These are phyloP conservation scores for Eubucco bourcierii DNA, from an alignment of 2,113 vertebrate genomes.

Conservation along the genomic window DNA sequence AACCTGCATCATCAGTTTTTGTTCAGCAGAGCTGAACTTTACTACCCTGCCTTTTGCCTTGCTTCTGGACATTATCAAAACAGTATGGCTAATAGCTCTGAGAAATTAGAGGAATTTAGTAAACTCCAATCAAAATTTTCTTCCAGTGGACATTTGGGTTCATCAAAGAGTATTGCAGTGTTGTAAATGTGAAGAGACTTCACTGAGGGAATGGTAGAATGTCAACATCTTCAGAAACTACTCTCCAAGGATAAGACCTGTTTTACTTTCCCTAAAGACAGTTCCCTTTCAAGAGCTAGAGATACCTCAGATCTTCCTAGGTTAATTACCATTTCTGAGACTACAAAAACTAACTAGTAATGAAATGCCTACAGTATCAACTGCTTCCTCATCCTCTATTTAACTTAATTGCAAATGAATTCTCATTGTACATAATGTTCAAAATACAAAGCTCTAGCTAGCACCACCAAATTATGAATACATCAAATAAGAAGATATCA, in stretches of 20 bases:
- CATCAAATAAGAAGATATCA: slow-evolving; percentile 25
- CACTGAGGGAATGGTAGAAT: neutral
- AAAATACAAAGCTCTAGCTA: slow-evolving; percentile 1
- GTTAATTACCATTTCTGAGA: neutral
- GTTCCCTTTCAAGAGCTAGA: neutral
- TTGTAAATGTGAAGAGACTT: neutral
- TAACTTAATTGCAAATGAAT: slow-evolving; percentile 18
- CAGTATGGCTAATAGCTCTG: neutral
- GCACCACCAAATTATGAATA: neutral
- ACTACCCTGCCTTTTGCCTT: neutral
- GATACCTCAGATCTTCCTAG: neutral
- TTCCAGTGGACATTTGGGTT: neutral
- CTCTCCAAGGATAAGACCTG: neutral
- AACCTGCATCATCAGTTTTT: neutral
- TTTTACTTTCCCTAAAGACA: neutral
- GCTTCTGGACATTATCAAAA: neutral
- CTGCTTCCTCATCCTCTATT: neutral
- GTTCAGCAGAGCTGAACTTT: slow-evolving; percentile 42
- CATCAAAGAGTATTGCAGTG: neutral
- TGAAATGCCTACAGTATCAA: neutral
- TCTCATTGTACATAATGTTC: neutral
- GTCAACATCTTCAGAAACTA: neutral
- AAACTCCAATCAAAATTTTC: neutral
- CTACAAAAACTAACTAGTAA: neutral
- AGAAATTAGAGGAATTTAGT: neutral